Conservation (phyloP, 2,888 invertebrate genomes). For the Alentia gelatinosa region DNA sequence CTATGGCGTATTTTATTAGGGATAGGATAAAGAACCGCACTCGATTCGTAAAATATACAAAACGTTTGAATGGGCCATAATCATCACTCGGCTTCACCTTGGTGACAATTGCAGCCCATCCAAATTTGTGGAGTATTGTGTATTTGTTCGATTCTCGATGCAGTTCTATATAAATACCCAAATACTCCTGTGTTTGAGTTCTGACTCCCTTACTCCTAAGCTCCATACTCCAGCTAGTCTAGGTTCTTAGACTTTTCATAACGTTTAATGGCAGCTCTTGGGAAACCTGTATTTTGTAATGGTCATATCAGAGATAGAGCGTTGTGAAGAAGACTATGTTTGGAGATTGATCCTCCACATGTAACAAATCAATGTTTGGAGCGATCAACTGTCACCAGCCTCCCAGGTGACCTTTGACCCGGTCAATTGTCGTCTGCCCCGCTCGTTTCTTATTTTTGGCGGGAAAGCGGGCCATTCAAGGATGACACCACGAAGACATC, state of each 20-base stretch:
- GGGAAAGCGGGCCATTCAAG: background rate
- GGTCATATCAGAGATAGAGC: background rate
- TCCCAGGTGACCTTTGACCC: background rate
- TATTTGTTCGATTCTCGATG: no score
- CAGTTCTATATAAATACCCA: no score
- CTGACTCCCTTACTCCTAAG: no score
- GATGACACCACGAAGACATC: background rate
- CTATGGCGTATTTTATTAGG: no score
- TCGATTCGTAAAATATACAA: no score
- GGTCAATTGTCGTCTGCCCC: background rate
- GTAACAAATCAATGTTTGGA: background rate
- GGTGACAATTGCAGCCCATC: no score
- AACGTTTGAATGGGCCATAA: no score
- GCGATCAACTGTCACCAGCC: background rate
- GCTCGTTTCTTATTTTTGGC: background rate
- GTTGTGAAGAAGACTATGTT: background rate
- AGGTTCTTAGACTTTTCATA: background rate
- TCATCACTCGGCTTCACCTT: no score
- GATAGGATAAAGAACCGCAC: no score
- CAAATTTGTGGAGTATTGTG: no score
- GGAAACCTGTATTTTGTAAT: background rate
- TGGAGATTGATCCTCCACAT: background rate
- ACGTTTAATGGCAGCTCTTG: background rate
- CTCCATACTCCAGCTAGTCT: no score
- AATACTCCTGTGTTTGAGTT: no score